phyloP scores from a whole-genome alignment of 2,797 vertebrate species.

The Poecile montanus region DNA sequence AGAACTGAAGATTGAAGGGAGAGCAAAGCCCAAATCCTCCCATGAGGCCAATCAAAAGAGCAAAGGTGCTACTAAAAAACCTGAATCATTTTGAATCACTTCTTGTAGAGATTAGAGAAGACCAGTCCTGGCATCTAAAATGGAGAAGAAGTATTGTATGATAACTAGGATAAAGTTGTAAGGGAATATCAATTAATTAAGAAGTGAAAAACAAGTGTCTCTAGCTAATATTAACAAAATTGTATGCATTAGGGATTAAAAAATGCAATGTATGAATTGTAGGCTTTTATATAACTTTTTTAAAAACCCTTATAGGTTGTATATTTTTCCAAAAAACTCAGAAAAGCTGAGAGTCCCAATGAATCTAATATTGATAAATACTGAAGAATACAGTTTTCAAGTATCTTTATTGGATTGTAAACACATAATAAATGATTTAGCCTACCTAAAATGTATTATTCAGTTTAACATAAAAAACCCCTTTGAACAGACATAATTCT shows the following conservation, averaged over 20 bases:
- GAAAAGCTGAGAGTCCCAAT: background rate
- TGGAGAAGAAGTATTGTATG: background rate
- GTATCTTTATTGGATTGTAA: background rate
- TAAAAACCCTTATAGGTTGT: background rate
- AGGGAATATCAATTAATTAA: background rate
- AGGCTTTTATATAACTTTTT: background rate
- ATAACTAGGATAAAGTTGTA: background rate
- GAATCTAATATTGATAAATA: background rate
- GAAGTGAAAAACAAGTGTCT: background rate
- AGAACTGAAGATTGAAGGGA: background rate
- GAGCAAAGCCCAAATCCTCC: background rate
- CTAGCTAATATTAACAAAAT: background rate
- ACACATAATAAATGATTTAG: background rate
- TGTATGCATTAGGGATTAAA: background rate
- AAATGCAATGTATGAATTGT: background rate
- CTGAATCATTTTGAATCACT: background rate
- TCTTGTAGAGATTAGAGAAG: background rate
- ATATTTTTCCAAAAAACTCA: background rate
- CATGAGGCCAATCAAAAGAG: background rate
- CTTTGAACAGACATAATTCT: background rate
- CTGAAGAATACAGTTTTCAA: background rate
- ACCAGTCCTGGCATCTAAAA: background rate
- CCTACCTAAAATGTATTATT: background rate
- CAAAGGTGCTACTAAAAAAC: background rate
- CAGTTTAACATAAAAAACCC: background rate